Evolutionary conservation across 2,888 invertebrate genomes (phyloP), one percentile per base, ranked within the genome.

Genomic region (Pharmacophagus antenor): DNA sequence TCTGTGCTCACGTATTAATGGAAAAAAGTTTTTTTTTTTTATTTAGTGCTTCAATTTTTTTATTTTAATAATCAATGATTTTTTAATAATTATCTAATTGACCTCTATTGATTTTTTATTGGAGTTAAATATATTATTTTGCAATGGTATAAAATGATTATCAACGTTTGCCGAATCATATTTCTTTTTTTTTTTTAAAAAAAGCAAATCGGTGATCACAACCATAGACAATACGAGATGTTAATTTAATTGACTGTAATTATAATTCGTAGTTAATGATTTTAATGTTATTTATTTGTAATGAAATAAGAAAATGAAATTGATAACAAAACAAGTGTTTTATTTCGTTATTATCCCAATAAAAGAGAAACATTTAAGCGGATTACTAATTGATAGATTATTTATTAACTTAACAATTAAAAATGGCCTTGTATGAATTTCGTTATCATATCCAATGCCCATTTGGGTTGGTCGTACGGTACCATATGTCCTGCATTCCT

Each of bases 401-500:
- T 31, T 31, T 10, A 12, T 31, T 31, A 31, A 12, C n/a, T n/a
- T n/a, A n/a, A 10, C 10, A 27, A 27, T 56, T 61, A 67, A 17
- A 84, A 65, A 61, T 82, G 81, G 56, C 82, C 78, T 12, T 69
- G 70, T 41, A 92, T 80, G 75, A 94, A 93, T 65, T 84, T 84
- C 48, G 82, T 88, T 41, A 94, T 91, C 71, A 94, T 77, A 70
- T 93, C 89, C 2, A 88, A 82, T 0, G 92, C 91, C 87, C 91
- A 92, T 63, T 88, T 83, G 0, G 94, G 93, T 66, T 93, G 92
- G 68, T 93, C 93, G 52, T 80, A 76, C 0, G 93, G 93, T 1
- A 93, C 92, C 91, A 96, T 94, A 71, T 96, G 96, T 0, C 96
- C 96, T 8, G 96, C 94, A 82, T 95, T 93, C 41, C 95, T 88